Conservation (phyloP, 2,113 vertebrate species). For the Eulemur macaco region DNA sequence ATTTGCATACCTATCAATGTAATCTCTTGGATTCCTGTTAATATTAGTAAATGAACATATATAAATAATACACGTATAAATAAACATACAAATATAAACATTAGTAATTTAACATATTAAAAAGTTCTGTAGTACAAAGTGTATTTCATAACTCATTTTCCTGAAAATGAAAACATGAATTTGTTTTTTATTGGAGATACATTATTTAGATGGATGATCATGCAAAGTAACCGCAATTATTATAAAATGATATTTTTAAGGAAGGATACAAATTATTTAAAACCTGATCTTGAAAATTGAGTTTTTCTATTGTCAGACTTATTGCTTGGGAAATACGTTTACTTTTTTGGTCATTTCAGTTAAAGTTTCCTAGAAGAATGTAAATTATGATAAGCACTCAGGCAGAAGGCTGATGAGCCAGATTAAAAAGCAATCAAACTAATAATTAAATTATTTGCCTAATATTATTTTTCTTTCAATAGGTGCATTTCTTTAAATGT, state of each 20-base stretch:
- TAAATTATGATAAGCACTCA: background rate
- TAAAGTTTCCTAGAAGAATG: conserved; percentile 17
- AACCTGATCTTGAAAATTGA: background rate
- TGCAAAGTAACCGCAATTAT: background rate
- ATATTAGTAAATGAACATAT: background rate
- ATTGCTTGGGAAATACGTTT: background rate
- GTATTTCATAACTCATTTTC: background rate
- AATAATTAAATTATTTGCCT: conserved; percentile 47
- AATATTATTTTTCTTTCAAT: background rate
- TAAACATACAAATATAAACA: background rate
- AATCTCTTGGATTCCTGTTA: background rate
- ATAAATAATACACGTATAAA: background rate
- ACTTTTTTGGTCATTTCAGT: background rate
- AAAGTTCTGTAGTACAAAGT: background rate
- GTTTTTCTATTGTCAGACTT: background rate
- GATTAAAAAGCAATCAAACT: conserved; percentile 48
- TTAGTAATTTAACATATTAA: background rate
- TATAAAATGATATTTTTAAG: background rate
- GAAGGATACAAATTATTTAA: background rate
- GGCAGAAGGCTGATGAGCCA: background rate
- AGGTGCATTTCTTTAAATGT: background rate
- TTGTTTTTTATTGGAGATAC: background rate
- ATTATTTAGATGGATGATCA: background rate
- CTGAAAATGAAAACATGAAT: background rate
- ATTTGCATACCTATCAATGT: background rate